These are phyloP conservation scores for Mimumesa dahlbomi DNA, from an alignment of 2,888 invertebrate genomes.

Conservation along the genomic window DNA sequence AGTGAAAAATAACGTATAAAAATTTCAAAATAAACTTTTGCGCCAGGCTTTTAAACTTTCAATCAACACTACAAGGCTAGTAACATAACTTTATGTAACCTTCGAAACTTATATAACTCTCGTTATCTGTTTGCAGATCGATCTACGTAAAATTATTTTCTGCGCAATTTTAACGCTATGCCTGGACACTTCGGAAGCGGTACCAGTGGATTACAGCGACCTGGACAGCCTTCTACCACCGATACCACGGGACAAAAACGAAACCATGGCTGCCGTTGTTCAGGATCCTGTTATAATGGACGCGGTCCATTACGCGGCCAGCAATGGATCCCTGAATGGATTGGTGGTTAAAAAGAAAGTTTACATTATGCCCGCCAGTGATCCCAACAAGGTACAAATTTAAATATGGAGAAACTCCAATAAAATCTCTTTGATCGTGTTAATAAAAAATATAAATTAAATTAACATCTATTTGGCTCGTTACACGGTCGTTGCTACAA, in stretches of 20 bases:
- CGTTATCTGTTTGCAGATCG: conserved; percentile 18
- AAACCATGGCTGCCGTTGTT: conserved; percentile 63
- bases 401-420: too few relatives aligned
- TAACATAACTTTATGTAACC: too few relatives aligned
- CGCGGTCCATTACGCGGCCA: conserved; percentile 60
- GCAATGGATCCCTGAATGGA: conserved; percentile 63
- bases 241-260: conserved; percentile 57
- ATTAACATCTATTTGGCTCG: too few relatives aligned
- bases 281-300: conserved; percentile 65
- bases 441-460: too few relatives aligned
- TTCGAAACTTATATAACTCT: neutral
- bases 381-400: conserved; percentile 60
- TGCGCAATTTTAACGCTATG: conserved; percentile 20
- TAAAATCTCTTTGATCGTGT: too few relatives aligned
- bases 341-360: conserved; percentile 64
- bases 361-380: conserved; percentile 56
- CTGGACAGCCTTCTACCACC: conserved; percentile 52
- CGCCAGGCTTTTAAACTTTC: too few relatives aligned
- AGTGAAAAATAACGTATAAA: too few relatives aligned
- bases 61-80: too few relatives aligned
- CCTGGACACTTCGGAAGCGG: conserved; percentile 7
- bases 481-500: too few relatives aligned
- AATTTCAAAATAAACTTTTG: too few relatives aligned
- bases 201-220: conserved; percentile 53
- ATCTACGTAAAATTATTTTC: neutral